phyloP scores from a whole-genome alignment of 2,888 invertebrate genomes.

The Ichneumoninae sp. region DNA sequence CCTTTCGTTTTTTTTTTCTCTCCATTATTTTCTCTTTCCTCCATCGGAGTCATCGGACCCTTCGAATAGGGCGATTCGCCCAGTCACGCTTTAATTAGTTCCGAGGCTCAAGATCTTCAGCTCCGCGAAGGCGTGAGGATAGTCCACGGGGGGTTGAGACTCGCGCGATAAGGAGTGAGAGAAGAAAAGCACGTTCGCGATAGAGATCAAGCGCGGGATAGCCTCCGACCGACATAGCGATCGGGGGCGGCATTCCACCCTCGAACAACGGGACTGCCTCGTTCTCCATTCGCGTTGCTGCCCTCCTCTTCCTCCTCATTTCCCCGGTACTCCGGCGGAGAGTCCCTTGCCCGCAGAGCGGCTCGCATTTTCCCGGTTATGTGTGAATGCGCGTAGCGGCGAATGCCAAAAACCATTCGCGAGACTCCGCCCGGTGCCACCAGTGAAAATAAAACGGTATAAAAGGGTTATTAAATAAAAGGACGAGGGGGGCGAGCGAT shows the following conservation, averaged over 20 bases:
- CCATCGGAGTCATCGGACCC: too few relatives aligned
- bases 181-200: constrained; percentile 23
- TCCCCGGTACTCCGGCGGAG: neutral
- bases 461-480: constrained; percentile 36
- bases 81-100: constrained; percentile 42
- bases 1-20: neutral
- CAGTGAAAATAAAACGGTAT: constrained; percentile 30
- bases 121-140: constrained; percentile 20
- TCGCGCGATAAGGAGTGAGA: constrained; percentile 13
- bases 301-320: neutral
- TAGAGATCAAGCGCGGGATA: constrained; percentile 46
- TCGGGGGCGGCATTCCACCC: constrained; percentile 58
- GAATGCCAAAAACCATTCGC: constrained; percentile 31
- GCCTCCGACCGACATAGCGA: constrained; percentile 53
- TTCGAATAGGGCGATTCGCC: neutral
- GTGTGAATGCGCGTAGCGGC: constrained; percentile 14
- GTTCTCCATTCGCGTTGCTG: constrained; percentile 32
- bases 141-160: constrained; percentile 14
- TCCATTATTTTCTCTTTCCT: neutral
- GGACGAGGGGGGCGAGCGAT: neutral
- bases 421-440: constrained; percentile 4
- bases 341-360: neutral
- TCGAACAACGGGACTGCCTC: constrained; percentile 31
- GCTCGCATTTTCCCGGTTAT: constrained; percentile 28
- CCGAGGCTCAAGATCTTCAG: constrained; percentile 18